Evolutionary conservation across 2,888 invertebrate genomes (phyloP).

Genomic region (Exephanes ischioxanthus): DNA sequence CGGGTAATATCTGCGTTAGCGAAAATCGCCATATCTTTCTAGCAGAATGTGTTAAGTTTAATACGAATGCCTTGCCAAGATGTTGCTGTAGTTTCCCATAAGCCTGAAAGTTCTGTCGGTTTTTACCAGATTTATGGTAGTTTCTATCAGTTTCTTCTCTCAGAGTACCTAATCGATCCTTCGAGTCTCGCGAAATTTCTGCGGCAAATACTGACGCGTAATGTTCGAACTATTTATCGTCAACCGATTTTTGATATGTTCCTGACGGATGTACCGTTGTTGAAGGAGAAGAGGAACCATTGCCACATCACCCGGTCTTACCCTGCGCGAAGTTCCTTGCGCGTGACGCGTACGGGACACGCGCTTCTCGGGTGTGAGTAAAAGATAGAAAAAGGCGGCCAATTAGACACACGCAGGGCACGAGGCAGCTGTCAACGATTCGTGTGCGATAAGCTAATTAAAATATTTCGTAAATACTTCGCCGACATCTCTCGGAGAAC

Average conservation of each 20-base stretch:
- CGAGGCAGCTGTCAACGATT: constrained; percentile 83
- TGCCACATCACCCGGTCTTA: not conserved
- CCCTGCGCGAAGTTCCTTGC: constrained; percentile 15
- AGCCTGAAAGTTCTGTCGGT: too few relatives aligned
- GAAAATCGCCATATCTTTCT: too few relatives aligned
- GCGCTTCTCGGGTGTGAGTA: constrained; percentile 1
- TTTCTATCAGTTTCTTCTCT: too few relatives aligned
- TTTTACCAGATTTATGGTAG: too few relatives aligned
- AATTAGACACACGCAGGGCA: constrained; percentile 83
- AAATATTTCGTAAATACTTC: constrained; percentile 82
- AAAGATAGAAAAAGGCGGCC: constrained; percentile 68
- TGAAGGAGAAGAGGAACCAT: not conserved
- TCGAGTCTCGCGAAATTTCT: not conserved
- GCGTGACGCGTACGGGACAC: constrained; percentile 20
- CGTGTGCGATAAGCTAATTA: constrained; percentile 83
- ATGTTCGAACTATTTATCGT: not conserved
- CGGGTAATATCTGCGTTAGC: too few relatives aligned
- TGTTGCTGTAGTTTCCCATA: too few relatives aligned
- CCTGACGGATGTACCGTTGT: constrained; percentile 20
- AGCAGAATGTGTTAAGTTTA: too few relatives aligned
- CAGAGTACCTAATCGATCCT: too few relatives aligned
- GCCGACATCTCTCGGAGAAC: constrained; percentile 51
- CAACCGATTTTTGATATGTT: not conserved
- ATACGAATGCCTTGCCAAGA: too few relatives aligned
- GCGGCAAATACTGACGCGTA: not conserved